A percentile compares a stretch with the other conserved stretches of the same genome.
These are phyloP conservation scores for Carettochelys insculpta DNA, from an alignment of 2,113 vertebrate genomes.

Conservation along the genomic window DNA sequence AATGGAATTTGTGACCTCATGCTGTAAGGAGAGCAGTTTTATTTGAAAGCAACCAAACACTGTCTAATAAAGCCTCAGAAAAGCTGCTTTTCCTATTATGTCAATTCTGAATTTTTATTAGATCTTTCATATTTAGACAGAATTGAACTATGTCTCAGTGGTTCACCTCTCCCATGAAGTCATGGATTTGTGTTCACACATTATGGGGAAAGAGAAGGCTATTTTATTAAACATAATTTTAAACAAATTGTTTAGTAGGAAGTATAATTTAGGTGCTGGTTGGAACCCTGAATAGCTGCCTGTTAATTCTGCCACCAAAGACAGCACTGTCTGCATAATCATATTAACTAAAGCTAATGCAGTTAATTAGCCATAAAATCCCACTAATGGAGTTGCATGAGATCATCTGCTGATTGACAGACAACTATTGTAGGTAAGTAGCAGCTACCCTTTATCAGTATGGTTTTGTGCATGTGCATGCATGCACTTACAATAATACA, in stretches of 20 bases:
- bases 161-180: not conserved
- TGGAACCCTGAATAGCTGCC: not conserved
- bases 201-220: not conserved
- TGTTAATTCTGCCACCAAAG: not conserved
- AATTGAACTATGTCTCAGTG: not conserved
- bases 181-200: not conserved
- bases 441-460: not conserved
- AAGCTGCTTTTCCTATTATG: not conserved
- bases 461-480: not conserved
- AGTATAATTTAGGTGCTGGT: not conserved
- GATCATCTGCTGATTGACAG: not conserved
- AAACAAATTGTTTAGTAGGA: not conserved
- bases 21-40: not conserved
- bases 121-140: not conserved
- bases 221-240: not conserved
- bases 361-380: not conserved
- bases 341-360: not conserved
- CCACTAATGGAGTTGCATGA: not conserved
- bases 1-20: not conserved
- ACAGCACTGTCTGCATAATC: not conserved
- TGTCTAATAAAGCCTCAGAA: not conserved
- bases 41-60: not conserved
- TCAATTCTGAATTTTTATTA: not conserved
- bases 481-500: not conserved
- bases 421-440: not conserved